phyloP scores from a whole-genome alignment of 2,888 invertebrate genomes.

The Caenorhabditis becei region DNA sequence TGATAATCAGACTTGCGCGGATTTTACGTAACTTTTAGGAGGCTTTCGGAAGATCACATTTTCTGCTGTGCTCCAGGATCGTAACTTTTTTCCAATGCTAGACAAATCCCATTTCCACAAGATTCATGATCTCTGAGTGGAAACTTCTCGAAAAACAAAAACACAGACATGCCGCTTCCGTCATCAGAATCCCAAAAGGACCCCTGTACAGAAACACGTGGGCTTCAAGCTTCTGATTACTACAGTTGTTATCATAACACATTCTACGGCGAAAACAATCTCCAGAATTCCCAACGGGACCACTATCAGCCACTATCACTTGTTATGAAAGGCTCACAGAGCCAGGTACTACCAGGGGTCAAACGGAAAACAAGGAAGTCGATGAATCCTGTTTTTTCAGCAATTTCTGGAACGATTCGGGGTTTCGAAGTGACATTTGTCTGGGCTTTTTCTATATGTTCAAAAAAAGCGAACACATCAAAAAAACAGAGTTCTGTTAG shows the following conservation, averaged over 20 bases:
- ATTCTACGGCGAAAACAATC: neutral
- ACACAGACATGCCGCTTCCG: too few species aligned
- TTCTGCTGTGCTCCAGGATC: neutral
- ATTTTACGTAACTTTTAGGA: constrained; percentile 50
- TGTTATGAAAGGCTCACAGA: neutral
- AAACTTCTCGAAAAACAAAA: too few species aligned
- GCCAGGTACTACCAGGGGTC: too few species aligned
- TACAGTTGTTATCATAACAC: neutral
- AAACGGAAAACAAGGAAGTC: too few species aligned
- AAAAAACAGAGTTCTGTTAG: neutral
- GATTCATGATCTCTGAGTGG: too few species aligned
- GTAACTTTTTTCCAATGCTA: too few species aligned
- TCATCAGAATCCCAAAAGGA: too few species aligned
- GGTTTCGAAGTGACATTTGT: neutral
- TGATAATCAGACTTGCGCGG: constrained; percentile 1
- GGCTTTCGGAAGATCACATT: constrained; percentile 39
- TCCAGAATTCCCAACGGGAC: too few species aligned
- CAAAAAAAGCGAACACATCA: neutral
- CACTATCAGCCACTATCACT: neutral
- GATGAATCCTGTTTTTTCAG: neutral
- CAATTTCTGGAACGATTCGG: neutral
- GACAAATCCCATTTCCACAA: too few species aligned
- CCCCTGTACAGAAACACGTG: too few species aligned
- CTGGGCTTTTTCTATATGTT: neutral
- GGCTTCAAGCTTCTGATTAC: too few species aligned